Percentiles rank a stretch among this genome's conserved stretches.
phyloP scores from a whole-genome alignment of 2,888 invertebrate species.

The Megamerina dolium region DNA sequence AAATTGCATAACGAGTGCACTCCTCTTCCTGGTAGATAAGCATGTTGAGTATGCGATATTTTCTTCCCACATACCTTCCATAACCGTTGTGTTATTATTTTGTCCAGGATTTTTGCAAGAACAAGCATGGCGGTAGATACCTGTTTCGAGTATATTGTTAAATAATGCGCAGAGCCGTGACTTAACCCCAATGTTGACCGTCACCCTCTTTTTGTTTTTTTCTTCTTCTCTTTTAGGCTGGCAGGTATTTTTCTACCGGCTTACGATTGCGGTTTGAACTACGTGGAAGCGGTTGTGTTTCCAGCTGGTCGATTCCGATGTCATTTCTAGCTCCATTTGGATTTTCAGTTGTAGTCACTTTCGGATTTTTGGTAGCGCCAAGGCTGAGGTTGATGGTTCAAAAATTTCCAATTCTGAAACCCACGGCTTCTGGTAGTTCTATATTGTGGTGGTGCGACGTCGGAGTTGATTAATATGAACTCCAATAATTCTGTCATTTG shows the following conservation, averaged over 20 bases:
- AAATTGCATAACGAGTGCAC: conserved; percentile 4
- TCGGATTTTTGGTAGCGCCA: not conserved
- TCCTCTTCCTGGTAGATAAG: conserved; percentile 4
- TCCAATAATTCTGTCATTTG: not conserved
- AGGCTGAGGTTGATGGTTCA: not conserved
- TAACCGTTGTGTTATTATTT: conserved; percentile 1
- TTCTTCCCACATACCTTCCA: not conserved
- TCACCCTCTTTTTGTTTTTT: too few species aligned
- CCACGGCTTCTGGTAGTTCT: not conserved
- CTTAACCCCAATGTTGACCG: not conserved
- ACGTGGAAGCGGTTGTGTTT: not conserved
- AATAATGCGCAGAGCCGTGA: conserved; percentile 2
- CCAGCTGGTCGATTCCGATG: conserved; percentile 1
- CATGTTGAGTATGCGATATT: conserved; percentile 5
- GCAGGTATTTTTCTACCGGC: conserved; percentile 1
- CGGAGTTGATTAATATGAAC: conserved; percentile 1
- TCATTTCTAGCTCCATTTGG: not conserved
- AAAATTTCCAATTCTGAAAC: not conserved
- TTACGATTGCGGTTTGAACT: conserved; percentile 1
- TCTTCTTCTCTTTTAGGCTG: not conserved
- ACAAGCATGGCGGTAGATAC: conserved; percentile 8
- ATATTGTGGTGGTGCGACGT: not conserved
- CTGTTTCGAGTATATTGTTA: conserved; percentile 4
- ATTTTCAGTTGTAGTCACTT: not conserved
- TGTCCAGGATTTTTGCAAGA: conserved; percentile 10